phyloP scores from a whole-genome alignment of 2,113 vertebrate genomes.

The Morone chrysops region DNA sequence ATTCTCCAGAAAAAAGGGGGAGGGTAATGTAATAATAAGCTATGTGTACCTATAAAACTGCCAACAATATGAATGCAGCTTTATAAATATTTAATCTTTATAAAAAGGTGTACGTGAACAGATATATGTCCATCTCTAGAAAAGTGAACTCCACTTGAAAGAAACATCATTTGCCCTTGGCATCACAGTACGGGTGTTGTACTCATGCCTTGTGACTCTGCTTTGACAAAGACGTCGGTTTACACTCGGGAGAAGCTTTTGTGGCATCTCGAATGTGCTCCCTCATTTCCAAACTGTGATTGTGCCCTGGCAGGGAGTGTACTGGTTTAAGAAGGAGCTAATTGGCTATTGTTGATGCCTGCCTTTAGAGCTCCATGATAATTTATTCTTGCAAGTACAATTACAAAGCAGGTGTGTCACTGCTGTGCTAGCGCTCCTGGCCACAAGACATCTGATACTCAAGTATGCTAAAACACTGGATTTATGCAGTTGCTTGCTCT shows the following conservation, averaged over 20 bases:
- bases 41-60: neutral
- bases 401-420: conserved; percentile 55
- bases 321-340: conserved; percentile 44
- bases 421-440: conserved; percentile 30
- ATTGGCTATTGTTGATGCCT: conserved; percentile 40
- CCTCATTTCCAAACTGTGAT: conserved; percentile 33
- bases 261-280: conserved; percentile 39
- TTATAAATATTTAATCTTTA: neutral
- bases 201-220: conserved; percentile 60
- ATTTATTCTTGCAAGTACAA: conserved; percentile 69
- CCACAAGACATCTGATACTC: conserved; percentile 46
- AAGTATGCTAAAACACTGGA: conserved; percentile 26
- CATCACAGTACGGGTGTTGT: conserved; percentile 39
- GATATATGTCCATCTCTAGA: conserved; percentile 5
- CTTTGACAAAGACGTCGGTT: conserved; percentile 58
- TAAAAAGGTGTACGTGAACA: neutral
- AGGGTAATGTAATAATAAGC: neutral
- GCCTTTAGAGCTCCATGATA: conserved; percentile 40
- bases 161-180: conserved; percentile 34
- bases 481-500: conserved; percentile 20
- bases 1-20: neutral
- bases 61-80: neutral
- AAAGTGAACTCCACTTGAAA: conserved; percentile 36
- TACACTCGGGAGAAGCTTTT: conserved; percentile 43
- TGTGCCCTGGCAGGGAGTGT: conserved; percentile 29